phyloP scores from a whole-genome alignment of 2,797 vertebrate species.

The Chelonia mydas region DNA sequence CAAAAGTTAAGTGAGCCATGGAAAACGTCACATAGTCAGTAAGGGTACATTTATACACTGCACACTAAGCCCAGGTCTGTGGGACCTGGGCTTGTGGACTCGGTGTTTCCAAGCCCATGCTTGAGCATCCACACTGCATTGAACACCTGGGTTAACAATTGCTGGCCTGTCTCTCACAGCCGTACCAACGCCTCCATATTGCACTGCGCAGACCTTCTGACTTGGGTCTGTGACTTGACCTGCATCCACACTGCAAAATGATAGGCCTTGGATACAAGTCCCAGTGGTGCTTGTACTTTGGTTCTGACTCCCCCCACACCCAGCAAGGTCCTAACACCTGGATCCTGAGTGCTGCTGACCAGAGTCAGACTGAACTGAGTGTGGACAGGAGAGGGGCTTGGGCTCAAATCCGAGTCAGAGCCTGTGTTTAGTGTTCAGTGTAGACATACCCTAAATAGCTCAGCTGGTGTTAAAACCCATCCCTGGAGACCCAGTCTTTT shows the following conservation, averaged over 20 bases:
- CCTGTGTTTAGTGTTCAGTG: neutral
- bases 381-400: neutral
- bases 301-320: neutral
- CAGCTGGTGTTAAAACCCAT: conserved; percentile 38
- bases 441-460: conserved; percentile 30
- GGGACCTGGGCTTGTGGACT: neutral
- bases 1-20: conserved; percentile 44
- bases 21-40: conserved; percentile 22
- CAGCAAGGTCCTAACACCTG: neutral
- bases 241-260: neutral
- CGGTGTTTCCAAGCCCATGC: neutral
- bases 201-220: neutral
- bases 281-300: neutral
- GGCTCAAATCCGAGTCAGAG: neutral
- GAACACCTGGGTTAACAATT: neutral
- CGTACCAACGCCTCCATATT: neutral
- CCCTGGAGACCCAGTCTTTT: conserved; percentile 24
- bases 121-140: neutral
- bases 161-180: neutral
- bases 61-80: neutral
- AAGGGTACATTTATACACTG: neutral
- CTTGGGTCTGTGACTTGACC: neutral
- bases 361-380: neutral
- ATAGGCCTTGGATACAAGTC: neutral
- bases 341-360: neutral